Base-by-base conservation (phyloP, 2,113 vertebrate genomes). In the Sturnus vulgaris region DNA sequence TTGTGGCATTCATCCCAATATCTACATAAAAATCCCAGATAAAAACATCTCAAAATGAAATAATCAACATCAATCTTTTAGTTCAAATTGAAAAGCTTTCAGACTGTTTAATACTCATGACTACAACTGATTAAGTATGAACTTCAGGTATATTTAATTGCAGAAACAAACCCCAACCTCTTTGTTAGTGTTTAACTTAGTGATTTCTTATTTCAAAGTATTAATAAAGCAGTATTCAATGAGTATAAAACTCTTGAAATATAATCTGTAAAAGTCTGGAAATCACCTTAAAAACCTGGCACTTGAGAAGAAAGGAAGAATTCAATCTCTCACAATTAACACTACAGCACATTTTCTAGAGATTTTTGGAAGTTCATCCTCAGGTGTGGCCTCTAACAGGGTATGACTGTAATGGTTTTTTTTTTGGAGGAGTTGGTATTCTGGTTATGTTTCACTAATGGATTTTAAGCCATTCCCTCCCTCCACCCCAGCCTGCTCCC, bases 11-110 rank as follows among this genome's bases (percentile, higher is more conserved):
- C 35, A 31, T 88, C 44, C 78, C 65, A 83, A 59, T 88, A 87
- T 59, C 69, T 75, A 92, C 81, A 95, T 93, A 82, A 96, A 95
- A 97, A 93, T 73, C 56, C n/a, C 65, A 80, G 95, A 90, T 92
- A 40, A n/a, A 88, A 97, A 42, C 15, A 93, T 90, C 94, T 97
- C 73, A 70, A 87, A 96, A 95, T 82, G 28, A 97, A 95, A 94
- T 88, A 82, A 95, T 98, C 92, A 96, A 71, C 88, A 97, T 96
- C 64, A 91, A 60, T 96, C 68, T 96, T 86, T 97, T 61, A 93
- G 95, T 97, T 96, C 91, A 92, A 96, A 96, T 93, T 93, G 92
- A 97, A 95, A 95, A 96, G 89, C 94, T 96, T 97, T 98, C 96
- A 97, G 93, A 95, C 82, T 95, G 84, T 84, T 83, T 95, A 93